Base-by-base conservation (phyloP, 2,888 invertebrate genomes). In the Sussaba pulchella region DNA sequence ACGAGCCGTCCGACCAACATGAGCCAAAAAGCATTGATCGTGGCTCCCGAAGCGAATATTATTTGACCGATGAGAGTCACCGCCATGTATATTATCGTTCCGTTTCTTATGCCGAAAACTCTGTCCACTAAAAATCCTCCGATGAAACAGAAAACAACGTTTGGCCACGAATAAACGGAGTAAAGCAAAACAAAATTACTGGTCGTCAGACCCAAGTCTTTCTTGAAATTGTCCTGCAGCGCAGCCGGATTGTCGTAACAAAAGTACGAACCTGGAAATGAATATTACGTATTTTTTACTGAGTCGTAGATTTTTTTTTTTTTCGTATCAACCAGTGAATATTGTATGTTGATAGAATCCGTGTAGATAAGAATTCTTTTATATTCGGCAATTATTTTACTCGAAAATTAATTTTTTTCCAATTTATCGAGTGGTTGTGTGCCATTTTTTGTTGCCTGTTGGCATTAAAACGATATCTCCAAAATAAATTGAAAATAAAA, bases 201-300 rank as follows among this genome's bases (percentile, higher is more conserved):
- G 74, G 96, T 97, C 67, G 95, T 94, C 83, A 99, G 93, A 84
- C 95, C 93, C 88, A 98, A 94, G 90, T 98, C 98, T 84, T 93
- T 92, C 88, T 95, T 95, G 91, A 98, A 98, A 86, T 97, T 95
- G 89, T 98, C 96, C 92, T 98, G 97, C 67, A 99, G 92, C 4
- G 99, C 98, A 71, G 96, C 98, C 5, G 99, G 99, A 92, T 98
- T 98, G 92, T 99, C 99, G 93, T 98, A 99, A 92, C 99, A 99
- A 92, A 99, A 99, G 93, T 98, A 99, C 78, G 98, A 98, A 90
- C 98, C 99, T 98, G 93, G 71, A 93, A 94, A 75, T 45, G 21
- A 75, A 50, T n/a, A n/a, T n/a, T n/a, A n/a, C n/a, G n/a, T n/a
- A n/a, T n/a, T n/a, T n/a, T n/a, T n/a, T n/a, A 64, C 36, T 54